These are phyloP conservation scores for Coelogynopora nodosa DNA, from an alignment of 2,888 invertebrate species.

Conservation along the genomic window DNA sequence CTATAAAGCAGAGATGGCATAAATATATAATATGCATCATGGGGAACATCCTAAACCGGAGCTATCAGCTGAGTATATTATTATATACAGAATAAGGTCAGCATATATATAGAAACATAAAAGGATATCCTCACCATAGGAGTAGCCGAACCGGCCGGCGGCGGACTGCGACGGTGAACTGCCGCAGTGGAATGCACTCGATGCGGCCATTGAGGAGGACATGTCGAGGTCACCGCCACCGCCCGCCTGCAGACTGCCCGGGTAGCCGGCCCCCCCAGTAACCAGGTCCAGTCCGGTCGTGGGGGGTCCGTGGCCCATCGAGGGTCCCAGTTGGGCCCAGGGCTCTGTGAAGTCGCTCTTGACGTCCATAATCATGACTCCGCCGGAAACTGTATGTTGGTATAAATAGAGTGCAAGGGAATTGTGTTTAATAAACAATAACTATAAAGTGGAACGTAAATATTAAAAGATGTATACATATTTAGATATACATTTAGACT, in stretches of 20 bases:
- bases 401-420: too few relatives aligned
- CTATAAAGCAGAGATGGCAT: too few relatives aligned
- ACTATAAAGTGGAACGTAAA: too few relatives aligned
- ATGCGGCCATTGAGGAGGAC: background rate
- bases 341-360: slow-evolving; percentile 19
- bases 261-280: background rate
- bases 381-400: slow-evolving; percentile 8
- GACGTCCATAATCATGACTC: slow-evolving; percentile 19
- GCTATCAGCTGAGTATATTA: background rate
- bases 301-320: background rate
- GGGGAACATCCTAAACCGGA: background rate
- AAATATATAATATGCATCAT: background rate
- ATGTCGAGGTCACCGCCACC: background rate
- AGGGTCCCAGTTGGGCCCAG: background rate
- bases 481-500: too few relatives aligned
- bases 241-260: background rate
- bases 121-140: background rate
- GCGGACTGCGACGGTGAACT: background rate
- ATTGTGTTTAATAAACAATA: too few relatives aligned
- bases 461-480: too few relatives aligned
- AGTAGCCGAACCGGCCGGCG: background rate
- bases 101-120: background rate
- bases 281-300: background rate
- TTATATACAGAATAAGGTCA: background rate
- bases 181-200: background rate